Base-by-base conservation (phyloP, 2,797 vertebrate species). In the Allobates femoralis region DNA sequence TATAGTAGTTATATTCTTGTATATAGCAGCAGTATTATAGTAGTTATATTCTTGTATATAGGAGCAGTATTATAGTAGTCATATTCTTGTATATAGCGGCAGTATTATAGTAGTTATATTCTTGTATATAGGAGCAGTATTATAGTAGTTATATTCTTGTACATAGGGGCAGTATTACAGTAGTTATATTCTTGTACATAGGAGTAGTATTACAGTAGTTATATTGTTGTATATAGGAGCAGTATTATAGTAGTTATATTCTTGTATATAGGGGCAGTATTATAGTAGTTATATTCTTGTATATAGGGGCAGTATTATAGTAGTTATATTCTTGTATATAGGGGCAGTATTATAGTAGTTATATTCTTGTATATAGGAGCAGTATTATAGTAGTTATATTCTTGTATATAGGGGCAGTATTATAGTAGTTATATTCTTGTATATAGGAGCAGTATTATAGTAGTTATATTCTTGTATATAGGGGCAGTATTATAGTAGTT, bases 401-500 rank as follows among this genome's bases (percentile, higher is more conserved):
- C 56, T 58, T 7, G 56, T 58, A 58, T n/a, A 58, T 56, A 56
- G 56, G 56, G 8, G 56, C 56, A 67, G 30, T 67, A 34, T 67
- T 67, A 67, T 67, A 67, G 30, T 67, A 34, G 19, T 71, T 71
- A 37, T 41, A 41, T 71, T 71, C 19, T 37, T 71, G 21, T 71
- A 71, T 10, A 37, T 41, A 41, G 67, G 34, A 1, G 34, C 67
- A 71, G 32, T 71, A 71, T 71, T 71, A 41, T 71, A 71, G 34
- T 71, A 71, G 32, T 23, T 41, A 23, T 66, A n/a, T 71, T 23
- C 34, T 41, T 41, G 67, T 69, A 69, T 18, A 69, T 69, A 69
- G 66, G 66, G 3, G 66, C 66, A 69, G 66, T 69, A 69, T 69
- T 69, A 37, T 69, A 69, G 18, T 37, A 69, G 30, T 69, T 34